These are phyloP conservation scores for Mormoops blainvillei DNA, from an alignment of 2,113 vertebrate genomes.

Conservation along the genomic window DNA sequence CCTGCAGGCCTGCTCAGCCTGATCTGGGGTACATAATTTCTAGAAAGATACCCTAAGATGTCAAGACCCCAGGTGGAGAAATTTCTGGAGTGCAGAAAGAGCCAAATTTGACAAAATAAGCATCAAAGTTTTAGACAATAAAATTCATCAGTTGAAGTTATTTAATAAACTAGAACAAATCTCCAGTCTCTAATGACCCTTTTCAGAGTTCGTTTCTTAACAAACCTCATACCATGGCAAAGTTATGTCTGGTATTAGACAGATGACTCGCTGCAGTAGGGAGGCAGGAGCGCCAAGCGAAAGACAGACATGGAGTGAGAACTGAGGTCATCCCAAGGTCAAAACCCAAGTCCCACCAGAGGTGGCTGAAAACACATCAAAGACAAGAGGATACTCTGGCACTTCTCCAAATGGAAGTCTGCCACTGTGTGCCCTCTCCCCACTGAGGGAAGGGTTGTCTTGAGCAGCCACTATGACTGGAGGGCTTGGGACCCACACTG, in stretches of 20 bases:
- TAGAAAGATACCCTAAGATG: neutral
- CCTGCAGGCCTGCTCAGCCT: neutral
- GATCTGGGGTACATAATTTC: neutral
- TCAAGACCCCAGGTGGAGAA: neutral
- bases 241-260: neutral
- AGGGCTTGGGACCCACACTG: neutral
- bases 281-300: neutral
- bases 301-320: neutral
- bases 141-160: neutral
- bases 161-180: neutral
- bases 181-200: neutral
- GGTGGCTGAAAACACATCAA: neutral
- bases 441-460: accelerated
- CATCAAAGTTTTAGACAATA: neutral
- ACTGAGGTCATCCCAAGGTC: neutral
- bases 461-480: neutral
- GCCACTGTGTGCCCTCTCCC: accelerated
- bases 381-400: neutral
- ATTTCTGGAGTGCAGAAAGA: neutral
- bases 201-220: neutral
- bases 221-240: neutral
- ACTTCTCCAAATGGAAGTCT: neutral
- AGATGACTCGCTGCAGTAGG: neutral
- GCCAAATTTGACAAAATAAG: neutral
- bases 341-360: neutral